A percentile compares a stretch with the other conserved stretches of the same genome.
phyloP scores from a whole-genome alignment of 2,797 vertebrate species.

The Pristis pectinata region DNA sequence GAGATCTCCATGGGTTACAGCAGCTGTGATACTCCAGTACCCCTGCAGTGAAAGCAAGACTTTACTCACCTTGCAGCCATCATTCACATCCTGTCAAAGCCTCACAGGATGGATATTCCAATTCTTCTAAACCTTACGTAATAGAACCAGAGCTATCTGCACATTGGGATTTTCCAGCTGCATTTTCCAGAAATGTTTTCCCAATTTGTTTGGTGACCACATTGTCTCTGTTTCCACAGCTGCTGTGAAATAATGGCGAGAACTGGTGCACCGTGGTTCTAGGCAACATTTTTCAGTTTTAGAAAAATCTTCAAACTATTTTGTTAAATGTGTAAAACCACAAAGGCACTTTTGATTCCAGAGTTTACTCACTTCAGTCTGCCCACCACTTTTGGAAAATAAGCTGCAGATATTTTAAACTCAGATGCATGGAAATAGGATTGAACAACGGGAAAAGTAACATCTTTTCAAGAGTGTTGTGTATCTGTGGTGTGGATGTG shows the following conservation, averaged over 20 bases:
- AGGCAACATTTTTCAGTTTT: background rate
- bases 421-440: background rate
- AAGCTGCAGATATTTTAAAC: background rate
- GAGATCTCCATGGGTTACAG: background rate
- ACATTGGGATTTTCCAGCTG: conserved; percentile 26
- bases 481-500: background rate
- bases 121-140: background rate
- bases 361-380: background rate
- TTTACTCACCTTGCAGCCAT: background rate
- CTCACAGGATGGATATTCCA: background rate
- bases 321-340: background rate
- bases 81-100: conserved; percentile 25
- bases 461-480: background rate
- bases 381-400: background rate
- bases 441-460: background rate
- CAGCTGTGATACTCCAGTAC: conserved; percentile 7
- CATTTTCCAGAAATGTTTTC: conserved; percentile 25
- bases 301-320: background rate
- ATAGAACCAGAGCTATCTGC: background rate
- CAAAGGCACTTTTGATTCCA: background rate
- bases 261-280: background rate
- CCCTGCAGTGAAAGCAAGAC: background rate
- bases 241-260: background rate
- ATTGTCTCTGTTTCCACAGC: conserved; percentile 26
- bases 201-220: conserved; percentile 14